Evolutionary conservation across 2,797 vertebrate genomes (phyloP).

Genomic region (Paramormyrops hopkinsi): DNA sequence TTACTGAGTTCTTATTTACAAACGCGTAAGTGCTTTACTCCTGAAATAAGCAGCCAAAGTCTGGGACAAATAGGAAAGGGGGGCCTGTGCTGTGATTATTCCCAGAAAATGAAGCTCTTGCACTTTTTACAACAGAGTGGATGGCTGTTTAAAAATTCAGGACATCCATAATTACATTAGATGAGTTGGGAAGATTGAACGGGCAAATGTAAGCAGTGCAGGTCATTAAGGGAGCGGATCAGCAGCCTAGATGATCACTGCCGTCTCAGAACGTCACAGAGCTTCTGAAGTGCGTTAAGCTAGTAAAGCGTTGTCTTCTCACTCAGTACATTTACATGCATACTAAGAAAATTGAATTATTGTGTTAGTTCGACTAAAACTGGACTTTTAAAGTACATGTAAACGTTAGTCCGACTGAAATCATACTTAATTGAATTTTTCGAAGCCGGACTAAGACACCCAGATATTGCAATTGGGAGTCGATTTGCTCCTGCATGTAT

Average conservation of each 20-base stretch:
- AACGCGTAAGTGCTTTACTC: background rate
- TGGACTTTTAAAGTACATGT: background rate
- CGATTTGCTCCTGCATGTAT: background rate
- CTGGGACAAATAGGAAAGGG: background rate
- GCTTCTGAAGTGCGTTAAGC: background rate
- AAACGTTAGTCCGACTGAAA: background rate
- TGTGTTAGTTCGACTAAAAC: background rate
- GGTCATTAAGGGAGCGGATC: background rate
- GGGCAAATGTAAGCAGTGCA: background rate
- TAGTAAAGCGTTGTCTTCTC: background rate
- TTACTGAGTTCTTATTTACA: background rate
- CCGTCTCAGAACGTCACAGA: background rate
- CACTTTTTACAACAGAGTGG: background rate
- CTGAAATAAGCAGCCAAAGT: background rate
- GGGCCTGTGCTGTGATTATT: background rate
- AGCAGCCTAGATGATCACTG: background rate
- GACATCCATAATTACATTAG: conserved; percentile 5
- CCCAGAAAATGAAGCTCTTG: background rate
- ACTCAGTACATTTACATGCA: background rate
- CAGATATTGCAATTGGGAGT: background rate
- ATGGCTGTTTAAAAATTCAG: conserved; percentile 8
- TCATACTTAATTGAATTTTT: background rate
- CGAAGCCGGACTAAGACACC: background rate
- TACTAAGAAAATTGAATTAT: background rate
- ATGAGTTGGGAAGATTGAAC: background rate